These are phyloP conservation scores for Diaprepes abbreviatus DNA, from an alignment of 2,888 invertebrate genomes.

Conservation along the genomic window DNA sequence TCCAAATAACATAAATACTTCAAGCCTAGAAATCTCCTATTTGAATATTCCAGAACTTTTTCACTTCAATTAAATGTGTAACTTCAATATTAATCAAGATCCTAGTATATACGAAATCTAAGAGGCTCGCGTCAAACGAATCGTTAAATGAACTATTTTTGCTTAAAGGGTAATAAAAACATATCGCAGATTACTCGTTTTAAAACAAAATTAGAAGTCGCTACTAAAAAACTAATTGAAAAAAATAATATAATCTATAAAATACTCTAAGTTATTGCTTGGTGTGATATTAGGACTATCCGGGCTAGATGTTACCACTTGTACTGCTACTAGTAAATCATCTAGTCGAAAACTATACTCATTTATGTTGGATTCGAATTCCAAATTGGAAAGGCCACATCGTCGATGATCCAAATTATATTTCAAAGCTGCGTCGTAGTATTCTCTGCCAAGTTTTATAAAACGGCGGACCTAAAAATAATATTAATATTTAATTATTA, in stretches of 20 bases:
- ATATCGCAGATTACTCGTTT: too few species aligned
- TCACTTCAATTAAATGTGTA: too few species aligned
- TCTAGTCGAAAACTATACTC: background rate
- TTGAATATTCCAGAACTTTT: too few species aligned
- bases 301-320: conserved; percentile 50
- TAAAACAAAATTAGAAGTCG: too few species aligned
- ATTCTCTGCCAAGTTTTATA: conserved; percentile 43
- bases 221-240: conserved; percentile 19
- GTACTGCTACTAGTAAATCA: conserved; percentile 52
- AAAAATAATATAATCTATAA: conserved; percentile 54
- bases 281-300: conserved; percentile 38
- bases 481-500: background rate
- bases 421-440: conserved; percentile 45
- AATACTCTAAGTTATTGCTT: conserved; percentile 53
- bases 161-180: too few species aligned
- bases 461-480: conserved; percentile 52
- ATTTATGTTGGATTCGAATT: conserved; percentile 34
- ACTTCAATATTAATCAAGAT: too few species aligned
- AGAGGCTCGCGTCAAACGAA: too few species aligned
- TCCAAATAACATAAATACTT: too few species aligned
- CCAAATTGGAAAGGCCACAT: conserved; percentile 38
- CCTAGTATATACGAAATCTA: too few species aligned
- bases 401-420: conserved; percentile 55
- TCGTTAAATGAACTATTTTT: too few species aligned
- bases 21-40: too few species aligned